These are phyloP conservation scores for Pollenia angustigena DNA, from an alignment of 2,888 invertebrate species.

Conservation along the genomic window DNA sequence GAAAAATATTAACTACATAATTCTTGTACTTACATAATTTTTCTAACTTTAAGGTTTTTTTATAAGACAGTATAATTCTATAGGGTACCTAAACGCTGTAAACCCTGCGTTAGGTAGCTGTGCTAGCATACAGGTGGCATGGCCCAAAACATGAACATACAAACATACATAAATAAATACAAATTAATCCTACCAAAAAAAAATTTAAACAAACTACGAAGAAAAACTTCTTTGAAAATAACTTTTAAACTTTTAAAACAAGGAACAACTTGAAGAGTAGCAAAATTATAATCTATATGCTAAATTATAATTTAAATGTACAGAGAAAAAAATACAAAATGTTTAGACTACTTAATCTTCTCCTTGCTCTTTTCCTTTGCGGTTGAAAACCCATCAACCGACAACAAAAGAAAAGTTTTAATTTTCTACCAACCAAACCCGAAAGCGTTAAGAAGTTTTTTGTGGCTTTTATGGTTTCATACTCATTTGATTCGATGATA, in stretches of 20 bases:
- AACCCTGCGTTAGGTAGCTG: too few relatives aligned
- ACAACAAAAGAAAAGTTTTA: constrained; percentile 26
- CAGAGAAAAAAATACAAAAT: not conserved
- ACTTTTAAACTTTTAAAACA: constrained; percentile 9
- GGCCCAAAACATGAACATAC: not conserved
- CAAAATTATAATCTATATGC: not conserved
- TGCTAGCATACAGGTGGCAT: too few relatives aligned
- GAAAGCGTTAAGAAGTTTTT: constrained; percentile 36
- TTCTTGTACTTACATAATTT: too few relatives aligned
- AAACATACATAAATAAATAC: not conserved
- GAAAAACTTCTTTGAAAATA: constrained; percentile 11
- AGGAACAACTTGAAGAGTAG: not conserved
- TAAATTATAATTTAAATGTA: constrained; percentile 43
- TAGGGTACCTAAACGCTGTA: too few relatives aligned
- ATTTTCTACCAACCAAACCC: constrained; percentile 9
- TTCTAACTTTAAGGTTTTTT: too few relatives aligned
- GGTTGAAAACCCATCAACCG: not conserved
- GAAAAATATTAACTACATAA: too few relatives aligned
- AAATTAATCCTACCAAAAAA: constrained; percentile 7
- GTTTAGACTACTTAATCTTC: constrained; percentile 25
- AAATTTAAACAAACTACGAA: not conserved
- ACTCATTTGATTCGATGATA: constrained; percentile 19
- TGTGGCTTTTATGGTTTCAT: constrained; percentile 46
- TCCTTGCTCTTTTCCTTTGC: not conserved
- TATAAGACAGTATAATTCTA: too few relatives aligned